Percentiles rank a stretch among this genome's conserved stretches.
Conservation (phyloP, 2,888 invertebrate species). For the Dasypolia templi region DNA sequence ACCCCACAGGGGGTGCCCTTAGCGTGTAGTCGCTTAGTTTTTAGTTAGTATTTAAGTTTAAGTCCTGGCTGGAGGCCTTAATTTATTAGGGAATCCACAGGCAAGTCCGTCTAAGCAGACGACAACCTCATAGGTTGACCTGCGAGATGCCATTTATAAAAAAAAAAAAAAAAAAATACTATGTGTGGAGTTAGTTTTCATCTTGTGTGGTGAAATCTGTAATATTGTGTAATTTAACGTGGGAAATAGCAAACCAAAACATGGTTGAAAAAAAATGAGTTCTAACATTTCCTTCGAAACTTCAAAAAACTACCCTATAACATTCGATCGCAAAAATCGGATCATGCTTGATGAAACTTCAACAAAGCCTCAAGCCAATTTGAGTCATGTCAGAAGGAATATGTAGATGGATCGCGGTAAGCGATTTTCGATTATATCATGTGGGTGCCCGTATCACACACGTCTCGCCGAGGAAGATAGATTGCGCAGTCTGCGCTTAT, state of each 20-base stretch:
- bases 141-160: no score
- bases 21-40: no score
- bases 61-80: no score
- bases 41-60: no score
- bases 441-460: constrained; percentile 80
- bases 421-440: constrained; percentile 84
- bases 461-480: constrained; percentile 83
- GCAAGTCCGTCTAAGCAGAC: no score
- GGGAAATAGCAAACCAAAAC: background rate
- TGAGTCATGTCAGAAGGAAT: constrained; percentile 76
- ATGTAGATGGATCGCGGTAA: constrained; percentile 81
- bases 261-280: no score
- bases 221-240: background rate
- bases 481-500: constrained; percentile 82
- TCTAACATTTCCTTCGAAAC: constrained; percentile 13
- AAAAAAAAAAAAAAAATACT: no score
- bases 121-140: no score
- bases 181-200: background rate
- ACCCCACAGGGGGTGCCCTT: no score
- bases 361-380: constrained; percentile 78
- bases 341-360: constrained; percentile 68
- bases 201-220: background rate
- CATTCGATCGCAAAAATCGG: constrained; percentile 34
- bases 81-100: no score
- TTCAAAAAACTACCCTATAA: background rate